Evolutionary conservation across 2,113 vertebrate species (phyloP), one percentile per base, ranked within the genome.

Genomic region (Chionomys nivalis): DNA sequence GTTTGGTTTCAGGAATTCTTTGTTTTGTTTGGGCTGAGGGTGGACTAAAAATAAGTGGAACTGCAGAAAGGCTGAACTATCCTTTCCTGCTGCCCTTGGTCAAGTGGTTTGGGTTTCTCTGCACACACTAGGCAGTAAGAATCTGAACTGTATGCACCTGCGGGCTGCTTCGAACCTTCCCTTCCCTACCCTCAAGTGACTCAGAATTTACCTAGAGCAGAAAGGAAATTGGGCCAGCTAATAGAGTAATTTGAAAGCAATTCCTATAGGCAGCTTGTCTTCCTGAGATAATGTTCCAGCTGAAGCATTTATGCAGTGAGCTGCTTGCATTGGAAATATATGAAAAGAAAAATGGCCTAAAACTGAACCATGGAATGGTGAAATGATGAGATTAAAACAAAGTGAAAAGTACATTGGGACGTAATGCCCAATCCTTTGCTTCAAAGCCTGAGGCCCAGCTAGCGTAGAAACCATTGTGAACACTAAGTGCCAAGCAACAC

Each of bases 311-410:
- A 39, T 55, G 72, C 65, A n/a, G 82, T 91, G 28, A 89, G 44
- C 47, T 77, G 16, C 81, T 82, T 72, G 16, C 65, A 92, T 94
- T 88, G 87, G 73, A 97, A 94, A 95, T 65, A 93, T 0, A 39
- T 89, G 26, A 89, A 88, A 94, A 72, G 49, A 36, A 87, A 93
- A 95, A 42, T 4, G 7, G 8, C 63, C 42, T 82, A 44, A 36
- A 79, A 65, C 55, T 49, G 55, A 87, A 91, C 94, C 73, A 36
- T 77, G 33, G 78, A 95, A 87, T 75, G 72, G 77, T 72, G 33
- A 82, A 82, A 82, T 26, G 79, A 93, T 73, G 39, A 94, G 75
- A 31, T 83, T 66, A 73, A 58, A 93, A 87, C 72, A 81, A 94
- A 92, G 76, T 36, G 63, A 49, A 63, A 93, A 91, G 24, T 31